A percentile compares a stretch with the other conserved stretches of the same genome.
Evolutionary conservation across 2,113 vertebrate genomes (phyloP).

Genomic region (Phaethornis superciliosus): DNA sequence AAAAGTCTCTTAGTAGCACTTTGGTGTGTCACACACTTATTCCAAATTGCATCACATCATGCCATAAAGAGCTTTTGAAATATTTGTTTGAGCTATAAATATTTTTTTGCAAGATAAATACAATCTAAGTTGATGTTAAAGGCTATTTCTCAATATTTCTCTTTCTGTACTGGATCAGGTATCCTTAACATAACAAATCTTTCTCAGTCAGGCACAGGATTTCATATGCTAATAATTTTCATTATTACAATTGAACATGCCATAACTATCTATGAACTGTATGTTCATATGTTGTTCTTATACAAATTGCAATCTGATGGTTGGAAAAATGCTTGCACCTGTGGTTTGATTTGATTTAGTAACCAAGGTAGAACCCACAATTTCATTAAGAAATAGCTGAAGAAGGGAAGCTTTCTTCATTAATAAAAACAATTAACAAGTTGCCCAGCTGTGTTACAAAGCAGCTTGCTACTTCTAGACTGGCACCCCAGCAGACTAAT

Average conservation of each 20-base stretch:
- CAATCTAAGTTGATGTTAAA: not conserved
- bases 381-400: constrained; percentile 60
- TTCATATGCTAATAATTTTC: constrained; percentile 13
- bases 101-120: not conserved
- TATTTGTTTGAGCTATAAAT: not conserved
- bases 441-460: constrained; percentile 55
- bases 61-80: constrained; percentile 1
- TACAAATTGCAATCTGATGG: constrained; percentile 13
- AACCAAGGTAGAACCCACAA: constrained; percentile 38
- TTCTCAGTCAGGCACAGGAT: not conserved
- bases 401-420: constrained; percentile 62
- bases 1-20: constrained; percentile 11
- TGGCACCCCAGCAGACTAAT: constrained; percentile 4
- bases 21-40: not conserved
- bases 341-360: constrained; percentile 47
- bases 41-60: not conserved
- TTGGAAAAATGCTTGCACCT: constrained; percentile 16
- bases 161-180: not conserved
- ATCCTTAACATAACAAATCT: not conserved
- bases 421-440: constrained; percentile 74
- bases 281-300: constrained; percentile 3
- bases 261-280: constrained; percentile 4
- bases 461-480: not conserved
- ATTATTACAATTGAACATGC: not conserved
- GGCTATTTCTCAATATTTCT: not conserved